Percentiles rank a stretch among this genome's conserved stretches.
Evolutionary conservation across 2,113 vertebrate species (phyloP).

Genomic region (Pleuronectes platessa): DNA sequence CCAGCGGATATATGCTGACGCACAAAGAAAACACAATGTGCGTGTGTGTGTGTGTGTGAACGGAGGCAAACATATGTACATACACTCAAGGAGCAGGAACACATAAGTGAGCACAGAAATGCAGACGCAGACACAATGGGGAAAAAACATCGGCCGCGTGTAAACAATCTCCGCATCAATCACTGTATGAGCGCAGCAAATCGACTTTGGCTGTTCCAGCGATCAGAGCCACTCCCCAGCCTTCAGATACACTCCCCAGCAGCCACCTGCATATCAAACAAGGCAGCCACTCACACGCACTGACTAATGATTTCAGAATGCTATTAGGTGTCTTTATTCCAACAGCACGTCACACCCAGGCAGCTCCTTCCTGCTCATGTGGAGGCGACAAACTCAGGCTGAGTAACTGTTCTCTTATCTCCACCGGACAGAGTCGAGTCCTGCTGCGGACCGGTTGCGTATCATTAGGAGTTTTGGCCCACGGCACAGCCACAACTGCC

Average conservation of each 20-base stretch:
- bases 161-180: constrained; percentile 70
- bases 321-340: constrained; percentile 39
- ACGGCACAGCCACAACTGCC: constrained; percentile 55
- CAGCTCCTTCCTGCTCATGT: constrained; percentile 21
- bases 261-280: constrained; percentile 14
- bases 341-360: constrained; percentile 35
- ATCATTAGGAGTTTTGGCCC: constrained; percentile 52
- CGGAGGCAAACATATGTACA: constrained; percentile 5
- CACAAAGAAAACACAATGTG: constrained; percentile 7
- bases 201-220: constrained; percentile 42
- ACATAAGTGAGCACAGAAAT: constrained; percentile 10
- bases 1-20: constrained; percentile 13
- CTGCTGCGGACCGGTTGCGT: constrained; percentile 46
- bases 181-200: constrained; percentile 59
- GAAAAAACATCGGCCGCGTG: constrained; percentile 13
- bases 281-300: constrained; percentile 40
- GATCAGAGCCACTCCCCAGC: constrained; percentile 34
- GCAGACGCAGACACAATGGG: constrained; percentile 19
- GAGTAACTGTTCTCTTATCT: constrained; percentile 55
- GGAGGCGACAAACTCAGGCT: neutral
- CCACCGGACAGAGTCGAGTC: constrained; percentile 52
- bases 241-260: constrained; percentile 49
- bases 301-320: constrained; percentile 58
- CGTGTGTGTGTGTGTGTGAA: neutral
- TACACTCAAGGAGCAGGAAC: constrained; percentile 1